Evolutionary conservation across 2,113 vertebrate species (phyloP).

Genomic region (Balaenoptera acutorostrata): DNA sequence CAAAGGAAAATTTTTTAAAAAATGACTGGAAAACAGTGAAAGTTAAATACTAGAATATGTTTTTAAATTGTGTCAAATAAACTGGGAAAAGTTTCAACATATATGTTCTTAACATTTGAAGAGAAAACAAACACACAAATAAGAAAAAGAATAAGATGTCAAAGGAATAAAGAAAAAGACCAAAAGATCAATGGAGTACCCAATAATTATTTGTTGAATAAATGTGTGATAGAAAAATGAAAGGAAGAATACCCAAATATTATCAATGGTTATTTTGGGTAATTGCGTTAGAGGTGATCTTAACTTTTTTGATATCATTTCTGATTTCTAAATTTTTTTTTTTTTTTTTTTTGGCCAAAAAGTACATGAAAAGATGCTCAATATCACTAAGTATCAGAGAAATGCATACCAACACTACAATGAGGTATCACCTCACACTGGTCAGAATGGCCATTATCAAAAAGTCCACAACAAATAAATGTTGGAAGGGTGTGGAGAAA

Average conservation of each 20-base stretch:
- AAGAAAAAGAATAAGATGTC: background rate
- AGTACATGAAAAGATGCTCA: no score
- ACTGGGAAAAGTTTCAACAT: background rate
- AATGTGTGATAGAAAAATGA: background rate
- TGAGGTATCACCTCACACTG: no score
- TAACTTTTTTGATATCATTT: background rate
- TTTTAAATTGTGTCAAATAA: background rate
- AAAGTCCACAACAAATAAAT: no score
- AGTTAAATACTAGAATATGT: background rate
- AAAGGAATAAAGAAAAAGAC: background rate
- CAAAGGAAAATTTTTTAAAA: background rate
- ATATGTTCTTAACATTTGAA: background rate
- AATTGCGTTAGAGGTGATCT: background rate
- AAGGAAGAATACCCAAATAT: background rate
- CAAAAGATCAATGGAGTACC: background rate
- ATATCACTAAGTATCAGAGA: no score
- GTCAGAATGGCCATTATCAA: no score
- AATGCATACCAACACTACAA: no score
- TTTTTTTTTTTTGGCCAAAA: background rate
- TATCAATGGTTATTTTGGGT: background rate
- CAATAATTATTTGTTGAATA: background rate
- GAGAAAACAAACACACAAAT: background rate
- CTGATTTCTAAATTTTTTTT: background rate
- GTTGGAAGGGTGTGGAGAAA: no score
- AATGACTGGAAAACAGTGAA: background rate